These are phyloP conservation scores for Muntiacus muntjak DNA, from an alignment of 2,113 vertebrate species.

Conservation along the genomic window DNA sequence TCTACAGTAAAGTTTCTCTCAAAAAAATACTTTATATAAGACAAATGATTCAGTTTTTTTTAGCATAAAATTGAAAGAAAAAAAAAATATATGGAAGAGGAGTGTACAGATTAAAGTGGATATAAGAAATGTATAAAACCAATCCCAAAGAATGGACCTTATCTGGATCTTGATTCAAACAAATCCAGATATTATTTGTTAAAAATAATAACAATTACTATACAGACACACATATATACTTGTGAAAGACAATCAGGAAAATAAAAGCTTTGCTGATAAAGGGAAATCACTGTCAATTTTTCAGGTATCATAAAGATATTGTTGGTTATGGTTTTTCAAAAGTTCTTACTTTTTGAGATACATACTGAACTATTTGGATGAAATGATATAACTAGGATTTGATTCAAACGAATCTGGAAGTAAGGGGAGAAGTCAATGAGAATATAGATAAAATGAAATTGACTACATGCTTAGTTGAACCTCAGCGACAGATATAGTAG, in stretches of 20 bases:
- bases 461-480: not conserved
- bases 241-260: not conserved
- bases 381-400: slow-evolving; percentile 3
- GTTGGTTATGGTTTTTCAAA: not conserved
- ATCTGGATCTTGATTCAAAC: not conserved
- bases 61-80: not conserved
- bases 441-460: not conserved
- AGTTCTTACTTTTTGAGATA: not conserved
- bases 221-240: not conserved
- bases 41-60: not conserved
- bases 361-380: not conserved
- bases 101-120: not conserved
- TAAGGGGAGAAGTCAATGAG: not conserved
- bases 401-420: not conserved
- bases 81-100: not conserved
- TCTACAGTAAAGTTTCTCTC: not conserved
- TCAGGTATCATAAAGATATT: not conserved
- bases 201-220: not conserved
- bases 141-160: not conserved
- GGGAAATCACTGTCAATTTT: not conserved
- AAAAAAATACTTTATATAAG: not conserved
- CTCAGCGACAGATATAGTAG: not conserved
- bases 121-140: not conserved
- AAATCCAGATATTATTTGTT: not conserved
- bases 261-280: not conserved